Percentiles rank a stretch among this genome's conserved stretches.
phyloP scores from a whole-genome alignment of 2,888 invertebrate genomes.

The Halictus quadricinctus region DNA sequence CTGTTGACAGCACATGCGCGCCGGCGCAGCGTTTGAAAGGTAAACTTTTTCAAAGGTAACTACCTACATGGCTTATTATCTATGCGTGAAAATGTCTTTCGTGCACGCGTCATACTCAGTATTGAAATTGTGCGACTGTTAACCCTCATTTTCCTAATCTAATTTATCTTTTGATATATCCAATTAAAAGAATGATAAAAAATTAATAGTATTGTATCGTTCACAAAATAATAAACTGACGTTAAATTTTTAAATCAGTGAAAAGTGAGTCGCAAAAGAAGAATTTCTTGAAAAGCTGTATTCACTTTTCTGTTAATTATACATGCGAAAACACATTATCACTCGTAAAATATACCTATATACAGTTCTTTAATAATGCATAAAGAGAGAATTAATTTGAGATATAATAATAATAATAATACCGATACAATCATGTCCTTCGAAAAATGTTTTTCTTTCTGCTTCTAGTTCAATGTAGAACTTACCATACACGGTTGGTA shows the following conservation, averaged over 20 bases:
- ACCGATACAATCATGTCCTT: no score
- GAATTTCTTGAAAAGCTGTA: no score
- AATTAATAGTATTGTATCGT: no score
- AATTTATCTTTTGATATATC: no score
- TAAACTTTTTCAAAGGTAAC: conserved; percentile 45
- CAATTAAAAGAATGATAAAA: no score
- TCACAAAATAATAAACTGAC: no score
- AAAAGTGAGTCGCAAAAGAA: no score
- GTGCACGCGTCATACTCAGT: background rate
- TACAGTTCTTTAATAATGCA: background rate
- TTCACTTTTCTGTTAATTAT: no score
- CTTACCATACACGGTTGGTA: background rate
- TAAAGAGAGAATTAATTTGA: background rate
- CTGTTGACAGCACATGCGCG: conserved; percentile 35
- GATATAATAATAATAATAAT: background rate
- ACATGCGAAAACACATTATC: no score
- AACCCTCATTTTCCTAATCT: no score
- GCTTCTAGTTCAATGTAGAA: background rate
- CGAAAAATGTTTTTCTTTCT: background rate
- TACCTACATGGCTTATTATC: conserved; percentile 4
- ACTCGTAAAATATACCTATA: background rate
- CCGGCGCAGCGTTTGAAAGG: conserved; percentile 44
- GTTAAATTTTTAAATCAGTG: no score
- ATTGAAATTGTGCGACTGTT: background rate
- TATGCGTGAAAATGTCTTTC: background rate